These are phyloP conservation scores for Champsocephalus esox DNA, from an alignment of 2,797 vertebrate species.

Conservation along the genomic window DNA sequence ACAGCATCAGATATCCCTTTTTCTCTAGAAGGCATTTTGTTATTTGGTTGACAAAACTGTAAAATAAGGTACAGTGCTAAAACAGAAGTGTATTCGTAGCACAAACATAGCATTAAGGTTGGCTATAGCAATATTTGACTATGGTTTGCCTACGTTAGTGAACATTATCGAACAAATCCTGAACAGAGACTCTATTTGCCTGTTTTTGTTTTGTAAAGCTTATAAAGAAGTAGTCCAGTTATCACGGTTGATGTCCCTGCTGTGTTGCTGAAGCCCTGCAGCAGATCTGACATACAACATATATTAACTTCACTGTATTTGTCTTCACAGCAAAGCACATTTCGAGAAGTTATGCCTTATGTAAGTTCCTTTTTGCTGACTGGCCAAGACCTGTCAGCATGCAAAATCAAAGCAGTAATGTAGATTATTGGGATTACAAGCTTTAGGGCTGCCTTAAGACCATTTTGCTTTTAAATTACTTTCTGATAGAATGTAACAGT, in stretches of 20 bases:
- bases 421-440: background rate
- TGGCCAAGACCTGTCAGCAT: background rate
- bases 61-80: background rate
- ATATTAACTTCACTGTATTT: background rate
- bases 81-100: background rate
- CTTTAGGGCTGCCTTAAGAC: background rate
- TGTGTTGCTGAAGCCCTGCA: background rate
- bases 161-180: slow-evolving; percentile 12
- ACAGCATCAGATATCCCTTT: slow-evolving; percentile 5
- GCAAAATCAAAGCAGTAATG: background rate
- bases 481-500: background rate
- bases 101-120: background rate
- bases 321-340: slow-evolving; percentile 7
- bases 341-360: background rate
- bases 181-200: background rate
- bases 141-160: background rate
- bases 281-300: background rate
- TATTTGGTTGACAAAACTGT: background rate
- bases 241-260: background rate
- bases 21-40: background rate
- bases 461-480: too few relatives aligned
- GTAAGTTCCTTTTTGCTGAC: slow-evolving; percentile 17
- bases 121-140: background rate
- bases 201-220: slow-evolving; percentile 25
- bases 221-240: background rate